Percentiles rank a stretch among this genome's conserved stretches.
phyloP scores from a whole-genome alignment of 2,888 invertebrate species.

The Macropis europaea region DNA sequence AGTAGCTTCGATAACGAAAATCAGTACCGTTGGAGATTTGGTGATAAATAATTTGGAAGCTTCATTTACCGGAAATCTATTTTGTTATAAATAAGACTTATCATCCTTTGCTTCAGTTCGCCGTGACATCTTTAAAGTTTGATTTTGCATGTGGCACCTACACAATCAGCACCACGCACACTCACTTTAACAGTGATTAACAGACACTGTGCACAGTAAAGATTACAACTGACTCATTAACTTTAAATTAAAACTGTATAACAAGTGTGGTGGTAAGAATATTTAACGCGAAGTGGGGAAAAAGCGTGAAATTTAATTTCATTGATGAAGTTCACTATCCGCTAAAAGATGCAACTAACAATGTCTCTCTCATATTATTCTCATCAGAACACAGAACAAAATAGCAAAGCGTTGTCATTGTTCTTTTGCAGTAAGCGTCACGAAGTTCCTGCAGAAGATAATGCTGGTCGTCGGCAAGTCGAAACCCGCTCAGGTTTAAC shows the following conservation, averaged over 20 bases:
- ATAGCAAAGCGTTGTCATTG: background rate
- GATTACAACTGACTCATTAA: background rate
- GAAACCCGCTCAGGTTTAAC: conserved; percentile 86
- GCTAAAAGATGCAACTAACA: background rate
- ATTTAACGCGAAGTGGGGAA: too few relatives aligned
- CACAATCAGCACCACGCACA: conserved; percentile 42
- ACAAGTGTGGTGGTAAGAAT: too few relatives aligned
- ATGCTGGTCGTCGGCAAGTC: conserved; percentile 88
- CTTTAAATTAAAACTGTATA: background rate
- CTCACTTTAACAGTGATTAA: conserved; percentile 29
- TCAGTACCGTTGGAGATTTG: too few relatives aligned
- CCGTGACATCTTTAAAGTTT: conserved; percentile 55
- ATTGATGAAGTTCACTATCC: too few relatives aligned
- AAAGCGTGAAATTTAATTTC: too few relatives aligned
- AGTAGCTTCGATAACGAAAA: too few relatives aligned
- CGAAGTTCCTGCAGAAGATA: conserved; percentile 86
- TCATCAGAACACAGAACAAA: too few relatives aligned
- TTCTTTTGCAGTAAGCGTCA: conserved; percentile 82
- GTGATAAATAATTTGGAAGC: too few relatives aligned
- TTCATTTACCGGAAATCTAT: too few relatives aligned
- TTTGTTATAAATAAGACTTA: too few relatives aligned
- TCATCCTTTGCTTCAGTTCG: conserved; percentile 16
- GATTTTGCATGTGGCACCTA: conserved; percentile 66
- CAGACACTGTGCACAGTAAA: conserved; percentile 29
- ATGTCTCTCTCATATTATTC: background rate